Evolutionary conservation across 2,888 invertebrate species (phyloP).

Genomic region (Campaea margaritaria): DNA sequence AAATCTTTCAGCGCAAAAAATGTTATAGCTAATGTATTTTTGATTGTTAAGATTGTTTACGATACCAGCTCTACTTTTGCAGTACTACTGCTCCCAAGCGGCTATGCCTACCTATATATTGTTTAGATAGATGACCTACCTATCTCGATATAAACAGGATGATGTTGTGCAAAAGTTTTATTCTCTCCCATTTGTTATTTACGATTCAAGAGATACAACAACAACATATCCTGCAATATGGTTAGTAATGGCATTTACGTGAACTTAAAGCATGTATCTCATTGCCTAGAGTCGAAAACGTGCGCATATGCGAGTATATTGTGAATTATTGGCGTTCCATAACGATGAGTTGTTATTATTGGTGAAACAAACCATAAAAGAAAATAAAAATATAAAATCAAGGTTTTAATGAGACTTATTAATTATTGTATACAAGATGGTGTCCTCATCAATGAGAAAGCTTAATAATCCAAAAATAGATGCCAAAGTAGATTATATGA

Average conservation of each 20-base stretch:
- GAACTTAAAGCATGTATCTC: constrained; percentile 32
- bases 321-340: not conserved
- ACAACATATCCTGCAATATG: constrained; percentile 70
- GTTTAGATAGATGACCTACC: constrained; percentile 42
- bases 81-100: constrained; percentile 20
- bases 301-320: constrained; percentile 5
- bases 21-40: constrained; percentile 42
- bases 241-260: constrained; percentile 52
- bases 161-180: constrained; percentile 71
- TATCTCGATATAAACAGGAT: constrained; percentile 71
- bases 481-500: no score
- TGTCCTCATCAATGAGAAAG: no score
- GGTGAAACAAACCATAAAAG: no score
- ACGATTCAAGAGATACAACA: constrained; percentile 74
- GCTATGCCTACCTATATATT: constrained; percentile 5
- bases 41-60: constrained; percentile 39
- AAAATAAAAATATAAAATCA: no score
- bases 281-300: constrained; percentile 18
- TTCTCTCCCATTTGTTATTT: constrained; percentile 77
- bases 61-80: constrained; percentile 18
- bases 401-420: no score
- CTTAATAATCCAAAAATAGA: no score
- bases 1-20: constrained; percentile 39
- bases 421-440: no score
- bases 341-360: no score